Base-by-base conservation (phyloP, 1,140 invertebrate species). In the Calephelis nemesis region DNA sequence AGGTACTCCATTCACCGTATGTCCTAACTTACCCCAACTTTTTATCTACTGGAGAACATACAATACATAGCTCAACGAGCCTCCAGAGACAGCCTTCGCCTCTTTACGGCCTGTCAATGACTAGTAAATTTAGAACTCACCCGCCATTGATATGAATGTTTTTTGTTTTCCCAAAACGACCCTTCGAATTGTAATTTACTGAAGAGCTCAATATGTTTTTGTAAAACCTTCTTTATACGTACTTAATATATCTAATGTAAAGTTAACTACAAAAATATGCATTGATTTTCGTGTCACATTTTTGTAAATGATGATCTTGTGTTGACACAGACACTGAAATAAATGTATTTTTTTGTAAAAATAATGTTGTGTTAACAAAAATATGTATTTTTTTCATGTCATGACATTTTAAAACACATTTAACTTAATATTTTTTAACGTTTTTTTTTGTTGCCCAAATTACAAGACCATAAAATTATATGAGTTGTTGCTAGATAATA, bases 71-170 rank as follows among this genome's bases (percentile, higher is more conserved):
- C 70, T 66, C 76, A 88, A 91, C 85, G 88, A 88, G 84, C 67
- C 88, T 76, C 82, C 47, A 47, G 87, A 75, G 87, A 77, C 50
- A 54, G 50, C 69, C 66, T 71, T 77, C 75, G 76, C 78, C 81
- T 87, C 81, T 88, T 90, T 90, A 91, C 84, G 78, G 82, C 85
- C 87, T 91, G 88, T 91, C 88, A 88, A 91, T 91, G 87, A 88
- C 86, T 89, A 85, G 79, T 82, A 84, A 88, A 91, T 91, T 91
- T 89, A 87, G 85, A 90, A 85, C 87, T 83, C 76, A 69, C 84
- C 81, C 77, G 74, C 87, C 88, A 91, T 91, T 91, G 87, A 91
- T 90, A 91, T 90, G 87, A 91, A 91, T 91, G 88, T 91, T 91
- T 91, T 90, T 91, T 89, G 86, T 88, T 88, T 83, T 88, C 87